Evolutionary conservation across 2,113 vertebrate genomes (phyloP).

Genomic region (Cinclus mexicanus): DNA sequence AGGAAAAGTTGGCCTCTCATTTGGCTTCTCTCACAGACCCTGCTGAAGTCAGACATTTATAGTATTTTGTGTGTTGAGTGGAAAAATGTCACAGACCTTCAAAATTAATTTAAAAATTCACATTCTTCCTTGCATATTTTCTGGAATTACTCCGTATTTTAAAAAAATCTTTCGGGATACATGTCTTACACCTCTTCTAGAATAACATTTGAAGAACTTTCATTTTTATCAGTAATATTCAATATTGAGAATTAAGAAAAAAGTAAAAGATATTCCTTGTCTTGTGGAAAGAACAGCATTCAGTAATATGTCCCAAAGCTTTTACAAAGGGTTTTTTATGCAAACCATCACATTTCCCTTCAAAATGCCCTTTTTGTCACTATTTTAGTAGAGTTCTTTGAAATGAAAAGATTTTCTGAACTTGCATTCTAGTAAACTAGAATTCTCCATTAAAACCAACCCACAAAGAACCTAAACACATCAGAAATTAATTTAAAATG

Average conservation of each 20-base stretch:
- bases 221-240: neutral
- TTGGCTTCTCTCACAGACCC: neutral
- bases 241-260: neutral
- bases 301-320: neutral
- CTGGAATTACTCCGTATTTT: neutral
- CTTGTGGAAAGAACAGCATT: neutral
- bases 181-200: neutral
- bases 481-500: neutral
- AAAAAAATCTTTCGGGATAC: neutral
- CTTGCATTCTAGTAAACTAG: neutral
- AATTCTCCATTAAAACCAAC: neutral
- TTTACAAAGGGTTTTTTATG: neutral
- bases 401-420: neutral
- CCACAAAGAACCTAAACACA: neutral
- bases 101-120: neutral
- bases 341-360: neutral
- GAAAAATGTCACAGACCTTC: neutral
- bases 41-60: neutral
- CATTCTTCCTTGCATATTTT: neutral
- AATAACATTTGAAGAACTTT: neutral
- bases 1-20: neutral
- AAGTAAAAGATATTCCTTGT: neutral
- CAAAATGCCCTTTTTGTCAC: neutral
- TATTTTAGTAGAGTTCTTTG: neutral
- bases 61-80: neutral